These are phyloP conservation scores for Gymnothorax javanicus DNA, from an alignment of 2,797 vertebrate genomes.

Conservation along the genomic window DNA sequence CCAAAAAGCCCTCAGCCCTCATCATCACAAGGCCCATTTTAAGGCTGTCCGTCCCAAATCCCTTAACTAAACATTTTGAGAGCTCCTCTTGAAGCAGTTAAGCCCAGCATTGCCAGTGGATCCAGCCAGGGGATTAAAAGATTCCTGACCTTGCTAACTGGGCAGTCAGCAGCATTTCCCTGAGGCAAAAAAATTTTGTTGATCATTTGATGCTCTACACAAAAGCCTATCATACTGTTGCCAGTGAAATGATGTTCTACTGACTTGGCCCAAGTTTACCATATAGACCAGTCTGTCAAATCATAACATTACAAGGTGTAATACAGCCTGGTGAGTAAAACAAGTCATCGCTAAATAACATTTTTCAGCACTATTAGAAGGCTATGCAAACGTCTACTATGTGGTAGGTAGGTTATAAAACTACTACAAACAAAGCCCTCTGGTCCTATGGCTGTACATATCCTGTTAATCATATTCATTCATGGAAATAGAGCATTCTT, in stretches of 20 bases:
- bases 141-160: constrained; percentile 41
- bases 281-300: neutral
- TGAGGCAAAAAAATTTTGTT: constrained; percentile 19
- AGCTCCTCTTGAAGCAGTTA: constrained; percentile 45
- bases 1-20: constrained; percentile 21
- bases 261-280: neutral
- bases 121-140: constrained; percentile 48
- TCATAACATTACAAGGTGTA: neutral
- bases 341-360: neutral
- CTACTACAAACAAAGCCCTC: neutral
- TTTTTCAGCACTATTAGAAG: neutral
- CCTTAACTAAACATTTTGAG: constrained; percentile 55
- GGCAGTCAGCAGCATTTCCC: constrained; percentile 24
- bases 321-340: constrained; percentile 38
- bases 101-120: constrained; percentile 42
- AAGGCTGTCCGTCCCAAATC: constrained; percentile 56
- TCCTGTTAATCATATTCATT: constrained; percentile 14
- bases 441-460: constrained; percentile 7
- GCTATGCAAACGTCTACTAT: neutral
- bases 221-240: neutral
- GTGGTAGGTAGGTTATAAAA: neutral
- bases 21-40: constrained; percentile 43
- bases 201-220: neutral
- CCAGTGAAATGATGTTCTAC: neutral
- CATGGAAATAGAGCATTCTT: constrained; percentile 2